Conservation (phyloP, 2,113 vertebrate species). For the Struthidea cinerea region DNA sequence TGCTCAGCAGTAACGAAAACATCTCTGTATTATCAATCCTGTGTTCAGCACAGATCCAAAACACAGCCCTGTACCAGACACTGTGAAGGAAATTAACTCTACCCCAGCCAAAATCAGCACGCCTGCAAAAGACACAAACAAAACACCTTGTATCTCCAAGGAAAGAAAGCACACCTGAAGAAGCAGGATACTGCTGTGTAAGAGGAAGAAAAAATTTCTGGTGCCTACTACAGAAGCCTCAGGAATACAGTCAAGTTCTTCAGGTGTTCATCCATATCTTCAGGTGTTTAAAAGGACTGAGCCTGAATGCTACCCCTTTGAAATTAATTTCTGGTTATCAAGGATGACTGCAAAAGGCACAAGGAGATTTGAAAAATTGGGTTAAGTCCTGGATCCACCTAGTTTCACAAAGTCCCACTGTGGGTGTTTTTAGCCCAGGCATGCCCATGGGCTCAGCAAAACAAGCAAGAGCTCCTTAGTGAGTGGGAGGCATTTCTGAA, state of each 20-base stretch:
- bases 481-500: background rate
- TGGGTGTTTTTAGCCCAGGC: background rate
- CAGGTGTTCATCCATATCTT: background rate
- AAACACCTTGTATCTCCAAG: background rate
- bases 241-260: background rate
- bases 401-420: background rate
- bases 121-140: background rate
- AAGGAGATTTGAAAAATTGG: background rate
- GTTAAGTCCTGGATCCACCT: background rate
- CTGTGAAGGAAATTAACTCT: background rate
- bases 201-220: background rate
- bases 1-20: background rate
- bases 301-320: background rate
- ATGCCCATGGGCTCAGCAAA: background rate
- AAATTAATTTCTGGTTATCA: background rate
- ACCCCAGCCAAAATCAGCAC: background rate
- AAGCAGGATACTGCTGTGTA: background rate
- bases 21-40: background rate
- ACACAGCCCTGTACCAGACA: accelerated
- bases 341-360: background rate
- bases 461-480: background rate
- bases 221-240: background rate
- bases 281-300: background rate
- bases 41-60: background rate
- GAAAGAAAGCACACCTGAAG: background rate